These are phyloP conservation scores for Euschistus heros DNA, from an alignment of 1,140 invertebrate species.

Conservation along the genomic window DNA sequence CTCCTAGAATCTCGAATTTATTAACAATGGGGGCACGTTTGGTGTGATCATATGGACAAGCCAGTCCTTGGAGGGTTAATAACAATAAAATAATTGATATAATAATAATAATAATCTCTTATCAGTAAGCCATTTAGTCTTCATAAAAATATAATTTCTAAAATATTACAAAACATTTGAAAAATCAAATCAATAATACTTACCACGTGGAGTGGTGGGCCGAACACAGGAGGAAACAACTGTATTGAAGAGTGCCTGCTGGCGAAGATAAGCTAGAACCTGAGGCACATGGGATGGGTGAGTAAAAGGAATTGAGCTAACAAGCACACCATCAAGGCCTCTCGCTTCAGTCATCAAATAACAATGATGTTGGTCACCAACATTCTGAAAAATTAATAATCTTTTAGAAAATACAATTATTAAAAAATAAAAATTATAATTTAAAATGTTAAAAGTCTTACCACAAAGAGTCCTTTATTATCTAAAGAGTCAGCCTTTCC, in stretches of 20 bases:
- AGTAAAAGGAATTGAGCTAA: slow-evolving; percentile 79
- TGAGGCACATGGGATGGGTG: slow-evolving; percentile 87
- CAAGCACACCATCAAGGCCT: slow-evolving; percentile 65
- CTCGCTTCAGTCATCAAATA: slow-evolving; percentile 82
- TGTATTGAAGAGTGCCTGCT: slow-evolving; percentile 86
- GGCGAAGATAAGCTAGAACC: slow-evolving; percentile 71
- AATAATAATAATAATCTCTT: no score
- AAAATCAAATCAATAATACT: no score
- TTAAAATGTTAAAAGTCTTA: slow-evolving; percentile 39
- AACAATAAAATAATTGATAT: no score
- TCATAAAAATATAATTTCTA: no score
- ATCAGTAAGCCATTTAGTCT: no score
- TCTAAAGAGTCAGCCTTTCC: slow-evolving; percentile 54
- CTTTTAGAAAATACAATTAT: no score
- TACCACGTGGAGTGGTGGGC: slow-evolving; percentile 60
- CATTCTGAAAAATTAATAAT: slow-evolving; percentile 45
- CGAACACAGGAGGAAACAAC: slow-evolving; percentile 79
- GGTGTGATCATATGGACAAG: no score
- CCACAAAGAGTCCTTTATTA: slow-evolving; percentile 65
- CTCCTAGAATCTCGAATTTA: no score
- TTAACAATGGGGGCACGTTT: no score
- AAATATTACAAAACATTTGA: no score
- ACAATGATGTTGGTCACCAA: slow-evolving; percentile 86
- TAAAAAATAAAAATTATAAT: neutral
- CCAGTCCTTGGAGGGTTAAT: no score